phyloP scores from a whole-genome alignment of 1,140 invertebrate genomes.

The Lucilia cuprina region DNA sequence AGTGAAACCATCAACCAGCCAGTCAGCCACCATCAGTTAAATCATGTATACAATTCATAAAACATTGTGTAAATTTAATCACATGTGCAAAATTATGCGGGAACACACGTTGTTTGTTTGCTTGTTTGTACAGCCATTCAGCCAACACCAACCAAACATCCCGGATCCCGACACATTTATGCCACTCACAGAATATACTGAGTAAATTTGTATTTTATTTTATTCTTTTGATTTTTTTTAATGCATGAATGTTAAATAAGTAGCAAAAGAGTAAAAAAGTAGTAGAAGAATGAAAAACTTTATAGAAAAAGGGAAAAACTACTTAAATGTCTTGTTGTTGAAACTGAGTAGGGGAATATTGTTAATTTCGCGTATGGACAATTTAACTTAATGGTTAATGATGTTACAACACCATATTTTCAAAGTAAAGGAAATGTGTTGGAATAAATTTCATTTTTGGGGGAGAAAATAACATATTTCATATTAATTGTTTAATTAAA shows the following conservation, averaged over 20 bases:
- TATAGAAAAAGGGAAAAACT: neutral
- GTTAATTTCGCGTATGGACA: neutral
- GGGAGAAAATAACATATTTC: neutral
- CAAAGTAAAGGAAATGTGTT: too few species aligned
- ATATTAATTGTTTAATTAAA: neutral
- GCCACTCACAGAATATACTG: too few species aligned
- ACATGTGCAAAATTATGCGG: conserved; percentile 34
- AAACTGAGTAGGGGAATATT: neutral
- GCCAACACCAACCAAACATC: too few species aligned
- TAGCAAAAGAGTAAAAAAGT: neutral
- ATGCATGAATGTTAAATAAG: too few species aligned
- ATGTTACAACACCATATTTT: neutral
- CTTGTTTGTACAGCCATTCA: neutral
- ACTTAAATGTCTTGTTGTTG: neutral
- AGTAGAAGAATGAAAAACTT: neutral
- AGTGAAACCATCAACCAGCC: too few species aligned
- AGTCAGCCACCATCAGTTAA: neutral
- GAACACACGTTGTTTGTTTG: conserved; percentile 6
- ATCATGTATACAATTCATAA: conserved; percentile 30
- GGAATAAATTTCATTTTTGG: neutral
- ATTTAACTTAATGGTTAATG: neutral
- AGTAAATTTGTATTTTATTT: too few species aligned
- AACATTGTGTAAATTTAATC: conserved; percentile 29
- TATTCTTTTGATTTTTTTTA: too few species aligned
- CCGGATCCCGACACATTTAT: too few species aligned